A percentile compares a stretch with the other conserved stretches of the same genome.
Conservation (phyloP, 2,797 vertebrate species). For the Neostethus bicornis region DNA sequence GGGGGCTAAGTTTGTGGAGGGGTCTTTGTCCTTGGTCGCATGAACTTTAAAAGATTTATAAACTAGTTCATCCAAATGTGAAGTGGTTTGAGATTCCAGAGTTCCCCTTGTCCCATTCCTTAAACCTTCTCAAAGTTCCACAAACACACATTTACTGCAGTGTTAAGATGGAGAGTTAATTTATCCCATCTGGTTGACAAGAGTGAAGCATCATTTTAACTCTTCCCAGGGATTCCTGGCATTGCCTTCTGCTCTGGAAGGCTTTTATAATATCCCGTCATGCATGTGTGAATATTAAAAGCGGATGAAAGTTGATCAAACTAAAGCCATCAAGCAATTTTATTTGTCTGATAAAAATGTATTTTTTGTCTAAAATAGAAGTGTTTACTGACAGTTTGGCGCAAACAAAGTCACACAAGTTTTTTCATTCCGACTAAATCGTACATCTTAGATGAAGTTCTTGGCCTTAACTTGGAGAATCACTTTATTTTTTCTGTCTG, state of each 20-base stretch:
- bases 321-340: neutral
- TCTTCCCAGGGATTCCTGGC: slow-evolving; percentile 67
- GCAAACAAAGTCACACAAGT: neutral
- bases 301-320: slow-evolving; percentile 11
- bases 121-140: slow-evolving; percentile 25
- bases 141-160: slow-evolving; percentile 32
- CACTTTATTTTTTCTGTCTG: neutral
- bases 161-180: slow-evolving; percentile 72
- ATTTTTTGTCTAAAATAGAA: too few relatives aligned
- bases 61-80: slow-evolving; percentile 43
- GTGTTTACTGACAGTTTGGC: too few relatives aligned
- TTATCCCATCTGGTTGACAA: slow-evolving; percentile 69
- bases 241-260: slow-evolving; percentile 59
- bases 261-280: slow-evolving; percentile 30
- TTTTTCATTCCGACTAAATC: neutral
- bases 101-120: slow-evolving; percentile 14
- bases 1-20: slow-evolving; percentile 40
- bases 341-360: too few relatives aligned
- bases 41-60: slow-evolving; percentile 58
- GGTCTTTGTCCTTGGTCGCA: slow-evolving; percentile 52
- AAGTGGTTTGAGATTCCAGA: slow-evolving; percentile 34
- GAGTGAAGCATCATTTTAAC: slow-evolving; percentile 61
- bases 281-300: slow-evolving; percentile 16
- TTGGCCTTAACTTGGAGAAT: neutral
- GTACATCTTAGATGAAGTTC: neutral